These are phyloP conservation scores for Myopa tessellatipennis DNA, from an alignment of 2,888 invertebrate species.

Conservation along the genomic window DNA sequence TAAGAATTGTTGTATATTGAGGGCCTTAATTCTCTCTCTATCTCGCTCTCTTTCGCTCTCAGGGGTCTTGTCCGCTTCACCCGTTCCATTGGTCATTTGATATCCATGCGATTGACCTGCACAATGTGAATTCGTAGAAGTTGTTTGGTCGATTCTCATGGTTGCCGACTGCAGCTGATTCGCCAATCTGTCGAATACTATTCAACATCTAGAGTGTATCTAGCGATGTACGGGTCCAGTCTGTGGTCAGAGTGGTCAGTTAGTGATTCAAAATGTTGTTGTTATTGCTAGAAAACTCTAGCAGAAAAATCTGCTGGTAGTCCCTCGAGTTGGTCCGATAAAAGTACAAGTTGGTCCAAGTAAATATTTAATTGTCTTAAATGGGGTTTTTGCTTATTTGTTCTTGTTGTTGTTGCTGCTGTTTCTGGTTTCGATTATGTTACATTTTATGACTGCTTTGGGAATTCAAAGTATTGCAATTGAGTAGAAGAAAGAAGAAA, in stretches of 20 bases:
- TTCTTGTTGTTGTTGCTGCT: background rate
- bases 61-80: background rate
- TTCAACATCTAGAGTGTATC: background rate
- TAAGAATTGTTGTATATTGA: too few species aligned
- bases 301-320: background rate
- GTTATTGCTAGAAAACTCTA: background rate
- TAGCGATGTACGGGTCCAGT: background rate
- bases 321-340: too few species aligned
- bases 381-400: background rate
- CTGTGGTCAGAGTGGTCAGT: constrained; percentile 2
- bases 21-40: too few species aligned
- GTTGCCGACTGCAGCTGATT: background rate
- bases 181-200: background rate
- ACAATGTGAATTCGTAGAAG: background rate
- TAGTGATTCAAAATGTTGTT: background rate
- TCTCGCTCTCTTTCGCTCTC: too few species aligned
- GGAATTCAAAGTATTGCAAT: background rate
- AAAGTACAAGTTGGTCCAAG: too few species aligned
- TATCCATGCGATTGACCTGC: background rate
- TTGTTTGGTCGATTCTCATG: background rate
- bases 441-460: background rate
- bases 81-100: background rate
- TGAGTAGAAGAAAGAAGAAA: background rate
- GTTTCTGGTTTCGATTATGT: background rate
- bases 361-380: background rate